Percentiles rank a stretch among this genome's conserved stretches.
phyloP scores from a whole-genome alignment of 2,113 vertebrate species.

The Elachura formosa region DNA sequence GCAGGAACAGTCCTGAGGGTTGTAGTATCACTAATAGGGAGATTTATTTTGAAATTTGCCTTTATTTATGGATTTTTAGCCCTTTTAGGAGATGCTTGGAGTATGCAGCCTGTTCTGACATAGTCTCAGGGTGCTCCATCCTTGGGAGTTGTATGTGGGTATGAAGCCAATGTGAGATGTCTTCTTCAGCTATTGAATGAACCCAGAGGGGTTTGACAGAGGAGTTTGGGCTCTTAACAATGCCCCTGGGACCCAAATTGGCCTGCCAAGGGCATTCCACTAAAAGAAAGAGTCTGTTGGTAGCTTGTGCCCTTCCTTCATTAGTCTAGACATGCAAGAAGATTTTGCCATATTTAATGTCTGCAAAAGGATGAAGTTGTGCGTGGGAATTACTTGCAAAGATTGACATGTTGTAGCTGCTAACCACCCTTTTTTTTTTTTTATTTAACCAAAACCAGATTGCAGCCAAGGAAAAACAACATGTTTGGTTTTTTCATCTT shows the following conservation, averaged over 20 bases:
- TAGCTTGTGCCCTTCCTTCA: not conserved
- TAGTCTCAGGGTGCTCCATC: not conserved
- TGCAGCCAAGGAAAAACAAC: constrained; percentile 19
- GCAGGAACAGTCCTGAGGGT: not conserved
- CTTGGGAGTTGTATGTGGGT: not conserved
- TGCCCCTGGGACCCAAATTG: not conserved
- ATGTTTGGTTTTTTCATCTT: not conserved
- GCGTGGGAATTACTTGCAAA: constrained; percentile 25
- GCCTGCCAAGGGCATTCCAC: not conserved
- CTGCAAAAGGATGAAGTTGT: not conserved
- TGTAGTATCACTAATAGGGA: not conserved
- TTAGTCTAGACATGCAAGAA: not conserved
- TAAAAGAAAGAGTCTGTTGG: not conserved
- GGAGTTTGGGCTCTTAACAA: not conserved
- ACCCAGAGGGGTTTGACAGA: not conserved
- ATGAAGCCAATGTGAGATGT: fast-evolving
- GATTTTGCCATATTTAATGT: not conserved
- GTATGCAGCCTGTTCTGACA: fast-evolving
- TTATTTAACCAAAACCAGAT: constrained; percentile 12
- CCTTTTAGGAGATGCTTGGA: not conserved
- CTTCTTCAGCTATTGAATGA: not conserved
- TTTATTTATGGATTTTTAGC: not conserved
- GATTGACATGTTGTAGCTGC: constrained; percentile 46
- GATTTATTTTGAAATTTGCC: not conserved
- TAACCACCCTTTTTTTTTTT: not conserved